These are phyloP conservation scores for Typhlichthys subterraneus DNA, from an alignment of 2,797 vertebrate genomes.

Conservation along the genomic window DNA sequence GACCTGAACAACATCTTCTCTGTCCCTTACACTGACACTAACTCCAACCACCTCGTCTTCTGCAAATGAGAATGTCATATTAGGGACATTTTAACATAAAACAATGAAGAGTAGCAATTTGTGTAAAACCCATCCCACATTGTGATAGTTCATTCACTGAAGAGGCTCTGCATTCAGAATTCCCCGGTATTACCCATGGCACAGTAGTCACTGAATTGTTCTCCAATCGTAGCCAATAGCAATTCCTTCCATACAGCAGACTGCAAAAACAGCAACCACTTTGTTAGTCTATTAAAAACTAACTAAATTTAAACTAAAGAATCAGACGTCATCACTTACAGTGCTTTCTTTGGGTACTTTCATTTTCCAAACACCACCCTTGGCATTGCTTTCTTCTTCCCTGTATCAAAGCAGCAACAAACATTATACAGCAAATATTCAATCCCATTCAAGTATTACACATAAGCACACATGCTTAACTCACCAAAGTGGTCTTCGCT, in stretches of 20 bases:
- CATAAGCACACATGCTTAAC: constrained; percentile 25
- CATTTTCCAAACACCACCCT: constrained; percentile 97
- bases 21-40: constrained; percentile 90
- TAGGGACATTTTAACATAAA: neutral
- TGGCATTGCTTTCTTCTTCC: constrained; percentile 98
- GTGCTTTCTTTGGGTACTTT: constrained; percentile 94
- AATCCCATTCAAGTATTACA: neutral
- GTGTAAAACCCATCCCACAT: neutral
- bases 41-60: constrained; percentile 95
- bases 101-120: neutral
- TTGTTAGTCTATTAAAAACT: neutral
- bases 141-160: neutral
- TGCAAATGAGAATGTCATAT: constrained; percentile 49
- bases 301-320: neutral
- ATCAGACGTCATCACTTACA: constrained; percentile 70
- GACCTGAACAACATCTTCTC: constrained; percentile 92
- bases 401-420: constrained; percentile 61
- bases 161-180: neutral
- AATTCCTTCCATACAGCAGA: constrained; percentile 93
- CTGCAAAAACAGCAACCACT: constrained; percentile 61
- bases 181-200: constrained; percentile 81
- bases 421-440: constrained; percentile 1
- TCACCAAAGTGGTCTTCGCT: constrained; percentile 90
- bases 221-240: constrained; percentile 91
- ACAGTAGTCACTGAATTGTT: constrained; percentile 92